A percentile compares a stretch with the other conserved stretches of the same genome.
Conservation (phyloP, 2,797 vertebrate genomes). For the Nyctibius grandis region DNA sequence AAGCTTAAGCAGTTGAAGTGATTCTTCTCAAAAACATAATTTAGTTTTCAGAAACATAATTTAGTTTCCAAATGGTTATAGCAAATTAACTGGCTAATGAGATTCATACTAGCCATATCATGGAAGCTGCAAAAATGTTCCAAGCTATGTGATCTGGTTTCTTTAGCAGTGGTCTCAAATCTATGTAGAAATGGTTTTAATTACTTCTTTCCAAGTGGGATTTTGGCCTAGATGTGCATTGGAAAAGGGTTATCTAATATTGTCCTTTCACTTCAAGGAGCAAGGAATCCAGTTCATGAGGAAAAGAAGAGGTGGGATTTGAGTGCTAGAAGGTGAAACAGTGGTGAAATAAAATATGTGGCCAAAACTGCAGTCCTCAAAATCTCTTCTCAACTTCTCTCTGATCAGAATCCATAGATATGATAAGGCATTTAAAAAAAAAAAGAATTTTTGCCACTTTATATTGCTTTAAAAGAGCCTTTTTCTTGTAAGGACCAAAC, state of each 20-base stretch:
- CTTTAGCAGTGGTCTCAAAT: neutral
- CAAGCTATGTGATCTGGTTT: neutral
- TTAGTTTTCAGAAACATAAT: constrained; percentile 1
- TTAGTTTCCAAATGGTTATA: neutral
- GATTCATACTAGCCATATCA: neutral
- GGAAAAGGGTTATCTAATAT: neutral
- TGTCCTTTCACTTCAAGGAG: neutral
- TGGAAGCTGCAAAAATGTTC: neutral
- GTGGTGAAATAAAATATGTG: neutral
- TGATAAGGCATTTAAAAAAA: neutral
- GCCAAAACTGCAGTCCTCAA: neutral
- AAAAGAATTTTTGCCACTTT: accelerated
- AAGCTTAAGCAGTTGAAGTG: neutral
- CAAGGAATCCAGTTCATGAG: neutral
- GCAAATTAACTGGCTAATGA: neutral
- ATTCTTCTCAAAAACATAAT: neutral
- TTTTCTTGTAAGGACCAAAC: neutral
- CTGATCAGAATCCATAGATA: neutral
- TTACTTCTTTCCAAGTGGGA: neutral
- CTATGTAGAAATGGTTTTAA: neutral
- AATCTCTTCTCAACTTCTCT: neutral
- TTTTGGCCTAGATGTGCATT: neutral
- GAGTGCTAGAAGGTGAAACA: neutral
- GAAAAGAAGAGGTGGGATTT: neutral
- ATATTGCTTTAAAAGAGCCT: neutral